Base-by-base conservation (phyloP, 1,140 invertebrate genomes). In the Diorhabda sublineata region DNA sequence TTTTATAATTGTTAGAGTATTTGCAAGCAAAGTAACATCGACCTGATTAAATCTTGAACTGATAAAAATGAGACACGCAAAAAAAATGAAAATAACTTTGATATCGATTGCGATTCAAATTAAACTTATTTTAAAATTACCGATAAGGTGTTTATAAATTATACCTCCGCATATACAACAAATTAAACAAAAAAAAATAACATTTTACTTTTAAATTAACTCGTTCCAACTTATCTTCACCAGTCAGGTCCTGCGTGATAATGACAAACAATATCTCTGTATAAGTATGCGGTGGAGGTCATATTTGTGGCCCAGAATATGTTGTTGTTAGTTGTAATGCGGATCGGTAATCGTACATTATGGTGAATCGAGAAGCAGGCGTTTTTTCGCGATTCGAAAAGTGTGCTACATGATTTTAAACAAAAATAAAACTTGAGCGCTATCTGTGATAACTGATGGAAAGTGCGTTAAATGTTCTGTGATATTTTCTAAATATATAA, bases 401-500 rank as follows among this genome's bases (percentile, higher is more conserved):
- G n/a, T 52, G 47, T n/a, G 26, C 26, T 26, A 26, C 26, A 26
- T 26, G 26, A 26, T 26, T 11, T 57, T 57, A 11, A 57, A 57
- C 56, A 57, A 57, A 57, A 57, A 11, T 57, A 57, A 57, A 57
- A 57, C 11, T 57, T 57, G 11, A 8, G 11, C 8, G 26, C 26
- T 26, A 8, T 52, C 47, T 52, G 47, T 52, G 47, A 52, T 52
- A 52, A 52, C 47, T 52, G 47, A 52, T 52, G 6, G 47, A 52
- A 52, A 52, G 47, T 52, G 47, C 47, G 47, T 52, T 52, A 52
- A 52, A 8, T 52, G n/a, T 62, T 44, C 61, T 62, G 61, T 62
- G 61, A 62, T 62, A 47, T 62, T 62, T n/a, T 5, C 9, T 43
- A n/a, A 44, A 52, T 52, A 8, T 2, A 52, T 52, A 8, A 8